Conservation (phyloP, 2,797 vertebrate genomes). For the Siniperca undulata region DNA sequence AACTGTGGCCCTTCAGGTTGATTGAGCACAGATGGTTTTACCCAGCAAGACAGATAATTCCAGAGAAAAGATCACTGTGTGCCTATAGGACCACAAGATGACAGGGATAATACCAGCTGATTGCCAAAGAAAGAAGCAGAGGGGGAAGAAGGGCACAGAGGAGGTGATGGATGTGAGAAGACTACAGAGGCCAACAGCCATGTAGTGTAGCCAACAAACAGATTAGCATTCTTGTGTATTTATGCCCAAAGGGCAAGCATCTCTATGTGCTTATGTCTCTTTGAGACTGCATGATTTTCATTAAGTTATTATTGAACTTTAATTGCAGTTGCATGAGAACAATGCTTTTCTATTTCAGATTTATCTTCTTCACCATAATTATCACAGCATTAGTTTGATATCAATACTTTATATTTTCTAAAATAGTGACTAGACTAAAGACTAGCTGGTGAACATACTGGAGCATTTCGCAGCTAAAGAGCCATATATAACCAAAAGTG, state of each 20-base stretch:
- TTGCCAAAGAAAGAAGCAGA: conserved; percentile 40
- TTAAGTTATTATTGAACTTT: conserved; percentile 3
- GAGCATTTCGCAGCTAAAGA: background rate
- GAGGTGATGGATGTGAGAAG: conserved; percentile 56
- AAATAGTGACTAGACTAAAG: no score
- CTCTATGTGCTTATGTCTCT: conserved; percentile 7
- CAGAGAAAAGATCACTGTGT: conserved; percentile 47
- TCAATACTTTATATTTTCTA: background rate
- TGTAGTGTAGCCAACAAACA: conserved; percentile 33
- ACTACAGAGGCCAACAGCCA: conserved; percentile 41
- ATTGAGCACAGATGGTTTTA: conserved; percentile 71
- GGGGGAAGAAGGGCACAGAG: conserved; percentile 18
- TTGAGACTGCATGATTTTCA: background rate
- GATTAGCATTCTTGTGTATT: conserved; percentile 43
- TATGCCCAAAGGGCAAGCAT: conserved; percentile 8
- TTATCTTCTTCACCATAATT: background rate
- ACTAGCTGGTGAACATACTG: background rate
- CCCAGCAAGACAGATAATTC: conserved; percentile 51
- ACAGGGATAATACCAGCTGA: conserved; percentile 65
- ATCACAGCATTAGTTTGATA: background rate
- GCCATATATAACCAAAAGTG: background rate
- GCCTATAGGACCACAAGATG: conserved; percentile 53
- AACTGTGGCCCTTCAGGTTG: conserved; percentile 44
- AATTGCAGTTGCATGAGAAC: conserved; percentile 4
- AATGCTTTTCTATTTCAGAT: background rate